Base-by-base conservation (phyloP, 1,140 invertebrate genomes). In the Cyclargus thomasi region DNA sequence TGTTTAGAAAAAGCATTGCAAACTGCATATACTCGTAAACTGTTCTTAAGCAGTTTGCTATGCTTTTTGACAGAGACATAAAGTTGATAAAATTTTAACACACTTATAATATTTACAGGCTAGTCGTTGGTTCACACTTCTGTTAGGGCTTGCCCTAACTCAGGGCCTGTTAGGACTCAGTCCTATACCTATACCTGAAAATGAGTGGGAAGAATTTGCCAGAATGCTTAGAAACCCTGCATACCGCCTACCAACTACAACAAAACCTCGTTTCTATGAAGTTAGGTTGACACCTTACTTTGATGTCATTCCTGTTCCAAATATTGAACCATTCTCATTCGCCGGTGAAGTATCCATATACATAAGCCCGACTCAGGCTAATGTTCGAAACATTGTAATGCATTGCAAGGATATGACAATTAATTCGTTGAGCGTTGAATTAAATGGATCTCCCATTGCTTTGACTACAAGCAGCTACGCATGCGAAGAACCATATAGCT, bases 381-480 rank as follows among this genome's bases (percentile, higher is more conserved):
- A 86, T 70, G 73, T 92, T 0, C 77, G 17, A 10, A 62, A 80
- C 67, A 81, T 97, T 20, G 92, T 93, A 0, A 77, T 97, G 8
- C 95, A 97, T 73, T 90, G 92, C 1, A 93, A 93, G 69, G 91
- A 92, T 64, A 72, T 96, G 2, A 89, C 82, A 0, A 92, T 94
- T 8, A 63, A 72, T 5, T 63, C 53, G 6, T 65, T 85, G 8
- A 71, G 65, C 65, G 8, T 72, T 65, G 47, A 70, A 62, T 17
- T 68, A 21, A 59, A 64, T 47, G 35, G 67, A 67, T 16, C 76
- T 47, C 8, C 71, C 53, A 64, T 77, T 18, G 18, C 11, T 62
- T 62, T 76, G 11, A 20, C 74, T 6, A 69, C 66, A 7, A 71
- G 77, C 35, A 71, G 18, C 1, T 81, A 73, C n/a, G 29, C 22